Evolutionary conservation across 1,140 invertebrate species (phyloP).

Genomic region (Achatina immaculata): DNA sequence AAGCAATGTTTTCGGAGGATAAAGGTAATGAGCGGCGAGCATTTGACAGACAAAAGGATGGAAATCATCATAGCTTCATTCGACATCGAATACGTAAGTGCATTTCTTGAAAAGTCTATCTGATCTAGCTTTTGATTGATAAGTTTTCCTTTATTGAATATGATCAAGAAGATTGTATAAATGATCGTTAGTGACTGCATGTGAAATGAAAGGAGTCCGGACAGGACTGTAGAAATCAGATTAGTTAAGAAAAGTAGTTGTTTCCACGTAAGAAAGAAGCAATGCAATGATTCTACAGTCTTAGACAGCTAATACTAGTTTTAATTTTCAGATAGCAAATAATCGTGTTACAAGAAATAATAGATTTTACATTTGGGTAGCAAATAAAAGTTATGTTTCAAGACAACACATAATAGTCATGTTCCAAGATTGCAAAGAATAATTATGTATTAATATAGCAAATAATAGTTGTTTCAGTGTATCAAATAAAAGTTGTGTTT

Average conservation of each 20-base stretch:
- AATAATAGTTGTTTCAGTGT: no score
- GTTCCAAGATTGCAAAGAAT: no score
- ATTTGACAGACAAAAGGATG: conserved; percentile 19
- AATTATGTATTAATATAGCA: no score
- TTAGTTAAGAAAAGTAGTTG: not conserved
- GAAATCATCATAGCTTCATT: conserved; percentile 27
- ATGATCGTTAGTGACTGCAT: not conserved
- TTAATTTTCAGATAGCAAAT: no score
- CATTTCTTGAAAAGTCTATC: not conserved
- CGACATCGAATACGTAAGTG: conserved; percentile 28
- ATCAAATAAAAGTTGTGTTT: no score
- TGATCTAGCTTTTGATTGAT: not conserved
- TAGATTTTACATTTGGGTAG: no score
- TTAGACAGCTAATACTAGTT: no score
- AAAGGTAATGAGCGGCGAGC: conserved; percentile 14
- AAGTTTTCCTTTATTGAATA: not conserved
- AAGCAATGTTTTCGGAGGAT: conserved; percentile 24
- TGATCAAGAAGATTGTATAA: not conserved
- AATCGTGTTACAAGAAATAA: no score
- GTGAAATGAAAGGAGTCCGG: not conserved
- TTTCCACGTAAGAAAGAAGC: not conserved
- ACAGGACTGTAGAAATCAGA: not conserved
- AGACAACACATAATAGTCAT: not conserved
- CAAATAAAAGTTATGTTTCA: not conserved
- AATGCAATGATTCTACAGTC: not conserved